Base-by-base conservation (phyloP, 2,888 invertebrate species). In the Philopedon plagiatum region DNA sequence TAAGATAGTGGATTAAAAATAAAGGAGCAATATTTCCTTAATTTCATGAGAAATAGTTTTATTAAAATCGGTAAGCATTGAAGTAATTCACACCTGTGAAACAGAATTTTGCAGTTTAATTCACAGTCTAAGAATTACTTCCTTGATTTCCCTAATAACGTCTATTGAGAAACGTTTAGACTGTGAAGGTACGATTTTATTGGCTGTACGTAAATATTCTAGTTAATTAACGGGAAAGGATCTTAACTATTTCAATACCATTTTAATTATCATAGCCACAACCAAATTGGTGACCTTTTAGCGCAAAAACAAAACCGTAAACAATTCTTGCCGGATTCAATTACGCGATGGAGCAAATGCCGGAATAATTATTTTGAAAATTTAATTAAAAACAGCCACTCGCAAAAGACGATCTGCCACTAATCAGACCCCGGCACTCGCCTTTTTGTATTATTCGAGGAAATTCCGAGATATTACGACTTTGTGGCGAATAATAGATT, bases 321-420 rank as follows among this genome's bases (percentile, higher is more conserved):
- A 60, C 61, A 71, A 71, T 71, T 66, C 71, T 62, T 56, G 66
- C 37, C 56, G 65, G 61, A 41, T 71, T 71, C 66, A 71, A 66
- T 71, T 71, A 71, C 61, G 71, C 61, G 51, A 65, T 60, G 56
- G 61, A 62, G 51, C 61, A 66, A 71, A 66, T 71, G 66, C 62
- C 71, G 60, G 66, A 66, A 71, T 71, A 71, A 71, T 71, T 71
- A 71, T 71, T 66, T 71, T 62, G 71, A 65, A 65, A 71, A 71
- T 71, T 71, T 71, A 71, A 71, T 71, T 71, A 71, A 71, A 71
- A 66, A 71, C 71, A 44, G 51, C 63, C 56, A 63, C 57, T 34
- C 18, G 44, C n/a, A 66, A 65, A 66, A 60, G 71, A 71, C 71
- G 62, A 57, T 61, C 63, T 29, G 34, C 70, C 49, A 46, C 63